A percentile compares a stretch with the other conserved stretches of the same genome.
These are phyloP conservation scores for Leucania comma DNA, from an alignment of 2,888 invertebrate species.

Conservation along the genomic window DNA sequence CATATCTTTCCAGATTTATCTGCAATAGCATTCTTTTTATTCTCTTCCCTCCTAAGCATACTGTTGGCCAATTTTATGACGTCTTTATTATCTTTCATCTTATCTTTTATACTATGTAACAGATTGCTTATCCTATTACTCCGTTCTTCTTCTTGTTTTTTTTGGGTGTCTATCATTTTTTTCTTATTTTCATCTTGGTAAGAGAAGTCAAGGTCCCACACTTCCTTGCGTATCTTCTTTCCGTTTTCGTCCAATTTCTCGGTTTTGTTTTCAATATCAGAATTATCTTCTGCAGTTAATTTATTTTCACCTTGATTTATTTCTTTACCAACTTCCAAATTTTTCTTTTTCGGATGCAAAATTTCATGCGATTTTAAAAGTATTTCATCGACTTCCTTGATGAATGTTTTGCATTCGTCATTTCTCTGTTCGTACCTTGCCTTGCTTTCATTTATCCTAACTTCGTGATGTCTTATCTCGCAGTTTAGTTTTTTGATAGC, in stretches of 20 bases:
- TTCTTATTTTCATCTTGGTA: conserved; percentile 70
- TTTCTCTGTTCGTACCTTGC: conserved; percentile 80
- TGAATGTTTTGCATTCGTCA: conserved; percentile 83
- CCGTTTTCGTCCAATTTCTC: conserved; percentile 42
- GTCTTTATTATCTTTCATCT: conserved; percentile 87
- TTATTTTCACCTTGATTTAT: conserved; percentile 35
- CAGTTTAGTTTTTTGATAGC: conserved; percentile 82
- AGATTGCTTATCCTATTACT: conserved; percentile 81
- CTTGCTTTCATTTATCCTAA: conserved; percentile 81
- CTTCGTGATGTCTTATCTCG: conserved; percentile 83
- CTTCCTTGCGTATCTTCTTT: conserved; percentile 74
- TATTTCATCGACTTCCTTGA: conserved; percentile 84
- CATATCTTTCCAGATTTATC: conserved; percentile 62
- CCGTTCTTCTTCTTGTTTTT: conserved; percentile 75
- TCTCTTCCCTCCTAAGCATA: conserved; percentile 80
- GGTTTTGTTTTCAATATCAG: neutral
- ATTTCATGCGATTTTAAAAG: conserved; percentile 82
- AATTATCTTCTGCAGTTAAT: conserved; percentile 5
- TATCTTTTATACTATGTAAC: conserved; percentile 84
- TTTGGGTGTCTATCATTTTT: conserved; percentile 70
- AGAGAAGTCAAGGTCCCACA: conserved; percentile 77
- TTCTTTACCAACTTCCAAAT: conserved; percentile 28
- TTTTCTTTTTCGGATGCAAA: conserved; percentile 75
- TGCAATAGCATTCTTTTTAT: conserved; percentile 67
- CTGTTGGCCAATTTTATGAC: conserved; percentile 83